phyloP scores from a whole-genome alignment of 2,888 invertebrate species.

The Harmothoe impar region DNA sequence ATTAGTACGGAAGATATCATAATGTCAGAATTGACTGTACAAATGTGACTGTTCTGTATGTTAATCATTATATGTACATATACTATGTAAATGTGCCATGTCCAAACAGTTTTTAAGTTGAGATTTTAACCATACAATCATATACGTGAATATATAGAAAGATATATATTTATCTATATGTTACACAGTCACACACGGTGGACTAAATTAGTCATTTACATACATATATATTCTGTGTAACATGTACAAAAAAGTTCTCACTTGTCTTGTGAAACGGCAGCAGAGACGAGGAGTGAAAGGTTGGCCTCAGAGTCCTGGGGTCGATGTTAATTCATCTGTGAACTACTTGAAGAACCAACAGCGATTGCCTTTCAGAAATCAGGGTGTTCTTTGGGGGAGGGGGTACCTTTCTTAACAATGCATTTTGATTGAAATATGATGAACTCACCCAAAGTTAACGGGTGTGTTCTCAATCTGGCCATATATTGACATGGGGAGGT shows the following conservation, averaged over 20 bases:
- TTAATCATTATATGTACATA: not conserved
- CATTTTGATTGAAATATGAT: not conserved
- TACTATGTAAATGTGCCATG: slow-evolving; percentile 35
- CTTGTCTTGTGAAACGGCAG: slow-evolving; percentile 45
- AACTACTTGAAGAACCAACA: slow-evolving; percentile 18
- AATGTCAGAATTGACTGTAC: slow-evolving; percentile 28
- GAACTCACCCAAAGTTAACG: not conserved
- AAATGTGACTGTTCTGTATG: slow-evolving; percentile 7
- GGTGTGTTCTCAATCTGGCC: not conserved
- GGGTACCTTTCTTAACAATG: not conserved
- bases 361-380: slow-evolving; percentile 1
- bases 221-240: slow-evolving; percentile 27
- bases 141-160: slow-evolving; percentile 33
- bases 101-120: not conserved
- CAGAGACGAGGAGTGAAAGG: not conserved
- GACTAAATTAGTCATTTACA: not conserved
- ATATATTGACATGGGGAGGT: not conserved
- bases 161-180: slow-evolving; percentile 29
- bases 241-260: slow-evolving; percentile 23
- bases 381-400: not conserved
- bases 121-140: slow-evolving; percentile 40
- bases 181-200: not conserved
- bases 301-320: not conserved
- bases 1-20: not conserved
- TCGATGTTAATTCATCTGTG: not conserved